phyloP scores from a whole-genome alignment of 2,888 invertebrate species.

The Venustoraphidia nigricollis region DNA sequence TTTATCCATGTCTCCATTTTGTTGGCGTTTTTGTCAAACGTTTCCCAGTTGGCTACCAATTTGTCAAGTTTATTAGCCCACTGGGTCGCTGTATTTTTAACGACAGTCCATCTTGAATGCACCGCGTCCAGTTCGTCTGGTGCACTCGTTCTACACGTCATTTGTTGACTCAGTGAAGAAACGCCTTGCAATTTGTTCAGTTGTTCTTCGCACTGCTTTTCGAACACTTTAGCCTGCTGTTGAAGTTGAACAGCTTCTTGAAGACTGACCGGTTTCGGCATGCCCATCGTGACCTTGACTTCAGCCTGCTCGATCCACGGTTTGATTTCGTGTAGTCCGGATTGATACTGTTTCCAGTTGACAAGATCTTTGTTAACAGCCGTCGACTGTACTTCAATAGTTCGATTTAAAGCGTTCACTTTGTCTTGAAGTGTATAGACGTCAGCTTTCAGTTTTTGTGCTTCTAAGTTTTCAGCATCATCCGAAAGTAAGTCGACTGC shows the following conservation, averaged over 20 bases:
- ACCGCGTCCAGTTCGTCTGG: slow-evolving; percentile 75
- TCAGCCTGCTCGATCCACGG: slow-evolving; percentile 85
- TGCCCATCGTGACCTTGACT: slow-evolving; percentile 51
- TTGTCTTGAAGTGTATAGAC: slow-evolving; percentile 59
- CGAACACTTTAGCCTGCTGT: slow-evolving; percentile 52
- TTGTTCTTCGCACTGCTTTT: slow-evolving; percentile 63
- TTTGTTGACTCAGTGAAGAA: slow-evolving; percentile 55
- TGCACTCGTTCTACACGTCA: slow-evolving; percentile 58
- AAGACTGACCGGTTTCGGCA: slow-evolving; percentile 61
- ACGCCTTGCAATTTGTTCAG: slow-evolving; percentile 59
- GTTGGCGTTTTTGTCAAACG: slow-evolving; percentile 61
- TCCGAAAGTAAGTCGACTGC: slow-evolving; percentile 53
- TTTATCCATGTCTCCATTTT: slow-evolving; percentile 66
- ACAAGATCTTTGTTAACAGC: slow-evolving; percentile 62
- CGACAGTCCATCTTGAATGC: slow-evolving; percentile 68
- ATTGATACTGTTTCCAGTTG: slow-evolving; percentile 75
- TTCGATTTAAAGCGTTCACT: slow-evolving; percentile 59
- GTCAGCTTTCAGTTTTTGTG: slow-evolving; percentile 58
- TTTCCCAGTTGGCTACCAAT: slow-evolving; percentile 64
- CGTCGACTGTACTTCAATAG: slow-evolving; percentile 59
- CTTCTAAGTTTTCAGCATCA: slow-evolving; percentile 51
- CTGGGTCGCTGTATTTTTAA: slow-evolving; percentile 66
- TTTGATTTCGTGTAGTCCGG: slow-evolving; percentile 60
- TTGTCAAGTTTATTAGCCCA: slow-evolving; percentile 65
- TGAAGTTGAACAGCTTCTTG: slow-evolving; percentile 70